phyloP scores from a whole-genome alignment of 2,113 vertebrate genomes.

The Capreolus pygargus region DNA sequence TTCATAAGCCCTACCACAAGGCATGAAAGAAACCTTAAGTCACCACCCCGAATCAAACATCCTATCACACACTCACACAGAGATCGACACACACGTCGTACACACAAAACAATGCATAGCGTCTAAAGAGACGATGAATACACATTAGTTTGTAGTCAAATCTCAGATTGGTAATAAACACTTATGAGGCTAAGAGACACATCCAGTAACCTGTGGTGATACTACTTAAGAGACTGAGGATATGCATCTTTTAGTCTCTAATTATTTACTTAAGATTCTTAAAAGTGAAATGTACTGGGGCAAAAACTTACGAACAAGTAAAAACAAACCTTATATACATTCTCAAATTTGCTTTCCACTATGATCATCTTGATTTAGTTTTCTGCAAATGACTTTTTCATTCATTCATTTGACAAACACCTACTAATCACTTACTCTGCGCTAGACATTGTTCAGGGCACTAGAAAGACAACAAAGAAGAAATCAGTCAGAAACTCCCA shows the following conservation, averaged over 20 bases:
- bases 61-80: not conserved
- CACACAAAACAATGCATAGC: not conserved
- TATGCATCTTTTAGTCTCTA: not conserved
- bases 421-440: not conserved
- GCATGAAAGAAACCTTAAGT: not conserved
- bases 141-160: not conserved
- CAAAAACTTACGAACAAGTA: not conserved
- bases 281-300: not conserved
- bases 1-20: not conserved
- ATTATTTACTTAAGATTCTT: not conserved
- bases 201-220: not conserved
- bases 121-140: not conserved
- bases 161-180: not conserved
- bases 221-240: not conserved
- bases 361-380: not conserved
- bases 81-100: not conserved
- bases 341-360: not conserved
- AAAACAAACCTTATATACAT: not conserved
- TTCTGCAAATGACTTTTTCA: not conserved
- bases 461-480: not conserved
- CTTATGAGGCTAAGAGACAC: not conserved
- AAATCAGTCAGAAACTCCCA: not conserved
- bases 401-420: not conserved
- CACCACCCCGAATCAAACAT: not conserved
- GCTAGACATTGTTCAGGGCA: not conserved